Conservation (phyloP, 2,113 vertebrate genomes). For the Pedetes capensis region DNA sequence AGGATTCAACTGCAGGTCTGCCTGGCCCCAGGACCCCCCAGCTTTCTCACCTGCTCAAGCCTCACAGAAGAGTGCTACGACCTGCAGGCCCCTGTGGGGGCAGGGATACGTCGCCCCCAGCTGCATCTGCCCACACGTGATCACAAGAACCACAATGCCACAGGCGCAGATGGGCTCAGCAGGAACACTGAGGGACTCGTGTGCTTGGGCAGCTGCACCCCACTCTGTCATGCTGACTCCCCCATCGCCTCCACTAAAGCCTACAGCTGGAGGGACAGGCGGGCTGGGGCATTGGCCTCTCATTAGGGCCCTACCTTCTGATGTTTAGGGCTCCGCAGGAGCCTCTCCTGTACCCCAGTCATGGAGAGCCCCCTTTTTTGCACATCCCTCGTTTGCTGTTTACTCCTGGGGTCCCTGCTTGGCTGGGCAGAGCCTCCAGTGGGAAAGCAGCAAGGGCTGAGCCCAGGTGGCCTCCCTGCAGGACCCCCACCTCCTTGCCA, state of each 20-base stretch:
- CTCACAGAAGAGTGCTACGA: background rate
- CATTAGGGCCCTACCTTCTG: background rate
- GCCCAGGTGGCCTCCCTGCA: accelerated
- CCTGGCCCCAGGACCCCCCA: background rate
- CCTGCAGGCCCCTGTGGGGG: too few species aligned
- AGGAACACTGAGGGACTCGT: background rate
- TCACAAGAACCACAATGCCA: background rate
- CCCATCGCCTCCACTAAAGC: too few species aligned
- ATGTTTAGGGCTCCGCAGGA: background rate
- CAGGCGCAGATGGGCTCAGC: background rate
- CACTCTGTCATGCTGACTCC: too few species aligned
- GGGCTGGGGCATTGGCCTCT: background rate
- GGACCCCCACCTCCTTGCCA: background rate
- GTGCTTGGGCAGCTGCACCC: too few species aligned
- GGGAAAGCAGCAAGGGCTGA: background rate
- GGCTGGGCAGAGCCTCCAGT: background rate
- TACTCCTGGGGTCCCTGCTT: background rate
- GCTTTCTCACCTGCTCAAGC: background rate
- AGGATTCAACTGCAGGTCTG: background rate
- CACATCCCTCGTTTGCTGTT: background rate
- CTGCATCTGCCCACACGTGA: background rate
- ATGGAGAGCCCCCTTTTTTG: background rate
- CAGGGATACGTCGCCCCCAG: too few species aligned
- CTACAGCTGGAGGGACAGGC: background rate
- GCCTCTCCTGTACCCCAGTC: background rate